Evolutionary conservation across 2,113 vertebrate genomes (phyloP).

Genomic region (Cisticola juncidis): DNA sequence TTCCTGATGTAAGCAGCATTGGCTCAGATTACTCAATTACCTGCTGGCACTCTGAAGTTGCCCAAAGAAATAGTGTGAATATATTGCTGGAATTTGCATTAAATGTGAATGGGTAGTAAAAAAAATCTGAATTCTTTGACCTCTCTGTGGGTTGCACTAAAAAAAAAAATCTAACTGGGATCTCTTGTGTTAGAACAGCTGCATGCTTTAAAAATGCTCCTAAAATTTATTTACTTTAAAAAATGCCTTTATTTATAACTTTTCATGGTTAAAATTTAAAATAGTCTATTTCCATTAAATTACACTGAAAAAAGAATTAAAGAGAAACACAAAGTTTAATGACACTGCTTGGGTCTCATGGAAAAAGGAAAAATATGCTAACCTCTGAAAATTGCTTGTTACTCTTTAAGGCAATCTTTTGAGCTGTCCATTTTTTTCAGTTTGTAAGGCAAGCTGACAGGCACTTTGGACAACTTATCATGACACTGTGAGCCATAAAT

Average conservation of each 20-base stretch:
- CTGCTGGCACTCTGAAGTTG: conserved; percentile 34
- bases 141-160: conserved; percentile 35
- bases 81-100: conserved; percentile 53
- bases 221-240: conserved; percentile 23
- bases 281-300: conserved; percentile 7
- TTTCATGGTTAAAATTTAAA: conserved; percentile 22
- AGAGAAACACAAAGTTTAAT: not conserved
- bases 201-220: conserved; percentile 14
- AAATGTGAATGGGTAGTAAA: conserved; percentile 39
- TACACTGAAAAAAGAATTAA: not conserved
- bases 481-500: conserved; percentile 61
- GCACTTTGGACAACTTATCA: conserved; percentile 63
- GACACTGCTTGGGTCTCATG: not conserved
- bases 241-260: conserved; percentile 28
- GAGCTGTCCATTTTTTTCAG: conserved; percentile 23
- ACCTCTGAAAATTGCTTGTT: not conserved
- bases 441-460: conserved; percentile 50
- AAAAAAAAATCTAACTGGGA: not conserved
- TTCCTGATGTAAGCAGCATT: not conserved
- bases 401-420: not conserved
- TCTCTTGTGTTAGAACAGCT: conserved; percentile 42
- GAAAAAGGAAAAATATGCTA: not conserved
- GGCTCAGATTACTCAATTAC: conserved; percentile 54
- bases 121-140: conserved; percentile 18
- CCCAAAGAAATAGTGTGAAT: conserved; percentile 32